These are phyloP conservation scores for Leptinotarsa texana DNA, from an alignment of 1,140 invertebrate species.

Conservation along the genomic window DNA sequence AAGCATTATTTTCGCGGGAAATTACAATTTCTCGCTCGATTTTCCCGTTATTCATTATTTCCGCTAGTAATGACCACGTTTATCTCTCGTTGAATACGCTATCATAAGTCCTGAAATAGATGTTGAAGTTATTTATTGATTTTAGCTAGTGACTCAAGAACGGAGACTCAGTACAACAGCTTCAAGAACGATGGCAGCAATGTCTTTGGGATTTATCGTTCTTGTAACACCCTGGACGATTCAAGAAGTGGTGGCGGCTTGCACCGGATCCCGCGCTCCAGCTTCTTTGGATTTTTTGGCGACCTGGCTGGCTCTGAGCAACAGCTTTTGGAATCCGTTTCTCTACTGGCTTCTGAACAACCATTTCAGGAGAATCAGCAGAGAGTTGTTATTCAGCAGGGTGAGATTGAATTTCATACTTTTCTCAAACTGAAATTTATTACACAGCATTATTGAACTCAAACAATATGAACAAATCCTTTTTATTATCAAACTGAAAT, in stretches of 20 bases:
- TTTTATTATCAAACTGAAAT: too few species aligned
- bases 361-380: conserved; percentile 78
- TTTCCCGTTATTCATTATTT: too few species aligned
- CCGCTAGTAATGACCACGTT: too few species aligned
- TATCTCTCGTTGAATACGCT: too few species aligned
- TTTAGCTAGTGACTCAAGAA: conserved; percentile 70
- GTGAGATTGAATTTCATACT: conserved; percentile 56
- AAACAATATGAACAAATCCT: too few species aligned
- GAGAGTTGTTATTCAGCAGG: conserved; percentile 73
- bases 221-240: conserved; percentile 87
- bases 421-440: too few species aligned
- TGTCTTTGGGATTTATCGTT: conserved; percentile 85
- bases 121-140: conserved; percentile 23
- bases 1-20: too few species aligned
- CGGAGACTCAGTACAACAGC: conserved; percentile 75
- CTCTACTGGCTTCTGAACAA: conserved; percentile 85
- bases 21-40: too few species aligned
- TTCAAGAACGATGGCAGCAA: conserved; percentile 84
- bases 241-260: conserved; percentile 85
- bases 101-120: too few species aligned
- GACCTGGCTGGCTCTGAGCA: conserved; percentile 83
- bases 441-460: too few species aligned
- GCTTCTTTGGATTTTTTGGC: conserved; percentile 79
- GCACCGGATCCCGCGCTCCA: conserved; percentile 79
- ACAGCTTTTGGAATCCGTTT: conserved; percentile 87